These are phyloP conservation scores for Neotoma lepida DNA, from an alignment of 2,113 vertebrate genomes.

Conservation along the genomic window DNA sequence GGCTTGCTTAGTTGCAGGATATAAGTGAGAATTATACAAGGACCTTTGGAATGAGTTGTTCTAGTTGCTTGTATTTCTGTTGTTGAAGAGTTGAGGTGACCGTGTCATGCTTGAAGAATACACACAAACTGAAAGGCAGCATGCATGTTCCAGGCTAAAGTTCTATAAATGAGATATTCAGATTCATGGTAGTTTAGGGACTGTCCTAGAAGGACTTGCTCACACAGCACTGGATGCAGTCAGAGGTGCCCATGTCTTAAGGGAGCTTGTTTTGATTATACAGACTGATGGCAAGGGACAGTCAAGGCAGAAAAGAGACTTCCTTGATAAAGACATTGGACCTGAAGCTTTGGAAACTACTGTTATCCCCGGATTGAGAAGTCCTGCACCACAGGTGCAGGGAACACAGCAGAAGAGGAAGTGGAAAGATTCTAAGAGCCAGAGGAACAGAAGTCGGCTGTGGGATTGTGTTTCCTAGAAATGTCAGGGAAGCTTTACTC, in stretches of 20 bases:
- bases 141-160: background rate
- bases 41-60: background rate
- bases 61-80: background rate
- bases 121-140: background rate
- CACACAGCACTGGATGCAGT: background rate
- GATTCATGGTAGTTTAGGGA: background rate
- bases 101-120: background rate
- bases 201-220: background rate
- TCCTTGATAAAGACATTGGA: background rate
- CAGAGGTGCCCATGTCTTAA: background rate
- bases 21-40: background rate
- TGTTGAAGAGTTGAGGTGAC: background rate
- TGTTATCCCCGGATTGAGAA: background rate
- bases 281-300: background rate
- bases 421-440: background rate
- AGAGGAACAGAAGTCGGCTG: background rate
- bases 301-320: background rate
- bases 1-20: slow-evolving; percentile 3
- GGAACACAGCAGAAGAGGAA: background rate
- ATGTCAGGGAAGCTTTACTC: background rate
- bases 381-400: background rate
- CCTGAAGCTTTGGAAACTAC: slow-evolving; percentile 17
- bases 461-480: background rate
- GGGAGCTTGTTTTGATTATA: background rate
- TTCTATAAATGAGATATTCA: background rate